Evolutionary conservation across 1,140 invertebrate species (phyloP), one percentile per base, ranked within the genome.

Genomic region (Zaprionus capensis): DNA sequence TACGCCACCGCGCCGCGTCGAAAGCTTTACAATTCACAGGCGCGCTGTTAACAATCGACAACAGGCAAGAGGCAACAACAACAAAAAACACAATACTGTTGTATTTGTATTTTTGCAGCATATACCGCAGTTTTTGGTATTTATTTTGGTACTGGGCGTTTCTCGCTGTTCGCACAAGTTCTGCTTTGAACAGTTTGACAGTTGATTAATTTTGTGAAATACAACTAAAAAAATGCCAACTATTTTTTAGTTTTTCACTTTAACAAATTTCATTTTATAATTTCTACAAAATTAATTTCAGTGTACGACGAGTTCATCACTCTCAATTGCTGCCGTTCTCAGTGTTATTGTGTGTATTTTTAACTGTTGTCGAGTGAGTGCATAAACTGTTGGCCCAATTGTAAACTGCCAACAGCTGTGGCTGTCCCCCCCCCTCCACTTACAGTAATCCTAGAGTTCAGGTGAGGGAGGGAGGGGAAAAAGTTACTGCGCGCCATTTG

Each of bases 351-450:
- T 20, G 26, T 55, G 53, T 68, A 74, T 58, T 70, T 77, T 65
- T 44, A 74, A 56, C 56, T 78, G 69, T 70, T 58, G 70, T 78
- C 84, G 20, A 12, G 46, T 24, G 46, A 51, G 46, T 68, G 73
- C 66, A 75, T 82, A 82, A 87, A 83, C 73, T 80, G 83, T 83
- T 76, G 84, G 70, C 84, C 67, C 83, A 71, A 80, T 86, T 80
- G 83, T 78, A 71, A 82, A 61, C 66, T 70, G 70, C 76, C 69
- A 82, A 69, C 71, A 71, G 71, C 55, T 59, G 62, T 57, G 24
- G 24, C 4, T n/a, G 7, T 14, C 14, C 14, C 9, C 46, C 17
- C 5, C 2, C 5, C 49, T 1, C 2, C 49, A 63, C 1, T 41
- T 12, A 38, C n/a, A 17, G 64, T 57, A 67, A 76, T 76, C 72